Percentiles rank a stretch among this genome's conserved stretches.
phyloP scores from a whole-genome alignment of 92 coral and sea anemone species.

The Porites lobata region DNA sequence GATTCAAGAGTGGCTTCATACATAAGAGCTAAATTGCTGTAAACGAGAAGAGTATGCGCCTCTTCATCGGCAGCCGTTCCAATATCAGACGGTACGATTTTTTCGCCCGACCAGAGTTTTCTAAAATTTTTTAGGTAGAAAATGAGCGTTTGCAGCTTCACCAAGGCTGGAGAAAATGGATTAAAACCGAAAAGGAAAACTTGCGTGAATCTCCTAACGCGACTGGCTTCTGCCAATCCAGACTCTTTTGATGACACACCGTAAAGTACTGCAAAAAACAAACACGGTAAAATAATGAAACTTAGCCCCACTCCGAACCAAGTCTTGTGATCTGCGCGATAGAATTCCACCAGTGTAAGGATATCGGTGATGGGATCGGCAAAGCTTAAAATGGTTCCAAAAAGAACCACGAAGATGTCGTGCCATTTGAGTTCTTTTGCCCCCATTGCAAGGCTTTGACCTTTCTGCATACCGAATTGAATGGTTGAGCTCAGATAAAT shows the following conservation, averaged over 20 bases:
- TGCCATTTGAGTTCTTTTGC: constrained; percentile 23
- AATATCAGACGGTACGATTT: background rate
- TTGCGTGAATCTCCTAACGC: background rate
- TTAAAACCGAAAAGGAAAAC: constrained; percentile 17
- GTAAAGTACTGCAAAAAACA: constrained; percentile 4
- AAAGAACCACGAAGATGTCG: constrained; percentile 17
- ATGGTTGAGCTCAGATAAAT: too few relatives aligned
- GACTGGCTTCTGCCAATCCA: background rate
- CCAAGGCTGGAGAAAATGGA: constrained; percentile 36
- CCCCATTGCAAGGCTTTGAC: background rate
- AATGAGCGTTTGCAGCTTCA: constrained; percentile 11
- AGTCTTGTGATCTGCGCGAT: background rate
- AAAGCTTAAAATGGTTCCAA: constrained; percentile 11
- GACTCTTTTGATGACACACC: background rate
- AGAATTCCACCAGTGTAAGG: too few relatives aligned
- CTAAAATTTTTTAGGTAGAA: constrained; percentile 11
- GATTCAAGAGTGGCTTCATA: constrained; percentile 57
- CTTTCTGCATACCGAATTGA: background rate
- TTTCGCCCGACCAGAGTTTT: background rate
- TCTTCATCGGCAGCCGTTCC: background rate
- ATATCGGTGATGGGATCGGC: too few relatives aligned
- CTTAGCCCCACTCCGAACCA: constrained; percentile 1
- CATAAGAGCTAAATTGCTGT: constrained; percentile 6
- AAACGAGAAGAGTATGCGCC: background rate
- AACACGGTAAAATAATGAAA: constrained; percentile 37